phyloP scores from a whole-genome alignment of 2,113 vertebrate species.

The Synodontis membranacea region DNA sequence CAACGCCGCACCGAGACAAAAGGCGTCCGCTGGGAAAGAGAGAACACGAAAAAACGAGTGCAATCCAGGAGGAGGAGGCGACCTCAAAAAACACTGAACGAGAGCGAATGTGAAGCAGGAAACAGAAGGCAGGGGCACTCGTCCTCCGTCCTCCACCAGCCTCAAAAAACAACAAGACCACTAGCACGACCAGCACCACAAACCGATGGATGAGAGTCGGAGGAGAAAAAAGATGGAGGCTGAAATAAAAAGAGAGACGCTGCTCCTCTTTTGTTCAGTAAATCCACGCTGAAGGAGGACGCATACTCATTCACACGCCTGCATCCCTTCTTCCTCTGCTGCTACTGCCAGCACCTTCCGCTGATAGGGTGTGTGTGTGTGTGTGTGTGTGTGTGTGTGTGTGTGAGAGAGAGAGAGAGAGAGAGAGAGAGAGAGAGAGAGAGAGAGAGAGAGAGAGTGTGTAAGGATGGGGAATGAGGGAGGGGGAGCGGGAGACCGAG shows the following conservation, averaged over 20 bases:
- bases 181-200: conserved; percentile 38
- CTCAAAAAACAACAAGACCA: conserved; percentile 33
- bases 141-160: conserved; percentile 41
- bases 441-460: conserved; percentile 38
- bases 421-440: conserved; percentile 30
- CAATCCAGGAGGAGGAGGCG: conserved; percentile 40
- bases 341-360: conserved; percentile 70
- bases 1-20: conserved; percentile 48
- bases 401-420: neutral
- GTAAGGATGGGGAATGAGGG: conserved; percentile 58
- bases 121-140: conserved; percentile 15
- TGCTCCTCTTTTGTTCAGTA: conserved; percentile 63
- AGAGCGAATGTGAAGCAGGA: conserved; percentile 19
- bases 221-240: conserved; percentile 67
- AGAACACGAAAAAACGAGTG: conserved; percentile 33
- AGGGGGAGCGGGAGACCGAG: conserved; percentile 52
- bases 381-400: conserved; percentile 60
- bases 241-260: conserved; percentile 61
- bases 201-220: conserved; percentile 38
- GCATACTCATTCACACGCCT: conserved; percentile 44
- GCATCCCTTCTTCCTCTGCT: conserved; percentile 59
- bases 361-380: conserved; percentile 75
- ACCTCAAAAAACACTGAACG: conserved; percentile 48
- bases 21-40: conserved; percentile 42
- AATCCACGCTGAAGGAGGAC: conserved; percentile 56